Base-by-base conservation (phyloP, 2,113 vertebrate species). In the Poeciliopsis turrubarensis region DNA sequence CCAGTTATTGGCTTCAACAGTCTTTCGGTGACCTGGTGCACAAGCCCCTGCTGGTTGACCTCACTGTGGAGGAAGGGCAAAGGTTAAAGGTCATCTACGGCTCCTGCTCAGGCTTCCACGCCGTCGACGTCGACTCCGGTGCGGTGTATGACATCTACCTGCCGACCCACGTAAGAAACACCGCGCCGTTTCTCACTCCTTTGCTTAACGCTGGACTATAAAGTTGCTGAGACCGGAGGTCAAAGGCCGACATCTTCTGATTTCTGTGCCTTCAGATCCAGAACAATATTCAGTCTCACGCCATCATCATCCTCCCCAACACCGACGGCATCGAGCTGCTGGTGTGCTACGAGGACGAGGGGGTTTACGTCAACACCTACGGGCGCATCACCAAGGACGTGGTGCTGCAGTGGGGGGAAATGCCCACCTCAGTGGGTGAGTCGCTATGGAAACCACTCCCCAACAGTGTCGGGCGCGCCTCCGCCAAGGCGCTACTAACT, bases 341-440 rank as follows among this genome's bases (percentile, higher is more conserved):
- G 86, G 97, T 99, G 87, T 99, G 98, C 90, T 99, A 99, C 0
- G 98, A 99, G 89, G 98, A 99, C 80, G 98, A 99, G 92, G 98
- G 98, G 17, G 98, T 99, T 66, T 99, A 99, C 0, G 98, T 99
- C 77, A 99, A 99, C 92, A 99, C 98, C 0, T 99, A 99, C 0
- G 98, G 98, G 26, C 96, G 98, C 86, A 99, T 99, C 93, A 99
- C 98, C 80, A 99, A 99, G 92, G 98, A 99, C 22, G 98, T 99
- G 88, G 98, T 99, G 89, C 94, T 99, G 74, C 98, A 99, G 91
- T 99, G 98, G 98, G 98, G 98, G 74, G 98, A 99, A 94, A 99
- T 99, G 98, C 98, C 98, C 13, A 99, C 98, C 26, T 99, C 98
- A 70, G 98, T 99, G 83, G 98, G 98, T 99, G 90, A 67, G 97